Percentiles rank a stretch among this genome's conserved stretches.
Conservation (phyloP, 1,140 invertebrate genomes). For the Brachionus calyciflorus region DNA sequence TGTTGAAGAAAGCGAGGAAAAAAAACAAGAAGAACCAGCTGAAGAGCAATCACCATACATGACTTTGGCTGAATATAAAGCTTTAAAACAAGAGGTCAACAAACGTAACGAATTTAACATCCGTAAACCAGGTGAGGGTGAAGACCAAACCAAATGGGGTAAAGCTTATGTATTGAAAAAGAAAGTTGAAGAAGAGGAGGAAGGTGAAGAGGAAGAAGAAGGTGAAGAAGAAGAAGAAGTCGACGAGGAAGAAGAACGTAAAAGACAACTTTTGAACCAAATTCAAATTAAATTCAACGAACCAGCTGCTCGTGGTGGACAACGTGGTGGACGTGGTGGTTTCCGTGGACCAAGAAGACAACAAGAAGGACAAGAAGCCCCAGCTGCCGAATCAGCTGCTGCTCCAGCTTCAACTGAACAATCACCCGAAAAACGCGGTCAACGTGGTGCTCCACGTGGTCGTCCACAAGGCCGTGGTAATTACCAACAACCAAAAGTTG, state of each 20-base stretch:
- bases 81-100: background rate
- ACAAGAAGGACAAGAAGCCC: background rate
- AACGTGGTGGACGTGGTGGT: constrained; percentile 20
- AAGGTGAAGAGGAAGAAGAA: constrained; percentile 39
- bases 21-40: constrained; percentile 15
- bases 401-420: constrained; percentile 10
- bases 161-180: constrained; percentile 26
- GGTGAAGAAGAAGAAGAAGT: constrained; percentile 14
- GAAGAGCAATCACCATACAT: background rate
- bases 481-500: constrained; percentile 9
- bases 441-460: background rate
- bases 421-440: constrained; percentile 31
- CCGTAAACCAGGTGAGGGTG: constrained; percentile 42
- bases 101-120: constrained; percentile 32
- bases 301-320: constrained; percentile 3
- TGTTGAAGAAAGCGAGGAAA: constrained; percentile 38
- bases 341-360: background rate
- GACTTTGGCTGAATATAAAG: constrained; percentile 37
- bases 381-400: no score
- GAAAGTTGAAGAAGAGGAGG: constrained; percentile 33
- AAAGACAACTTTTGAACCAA: constrained; percentile 12
- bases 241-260: constrained; percentile 28
- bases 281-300: constrained; percentile 45
- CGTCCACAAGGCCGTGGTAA: constrained; percentile 9
- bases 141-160: constrained; percentile 32